Percentiles rank a stretch among this genome's conserved stretches.
These are phyloP conservation scores for Meriones psammophilus DNA, from an alignment of 2,797 vertebrate species.

Conservation along the genomic window DNA sequence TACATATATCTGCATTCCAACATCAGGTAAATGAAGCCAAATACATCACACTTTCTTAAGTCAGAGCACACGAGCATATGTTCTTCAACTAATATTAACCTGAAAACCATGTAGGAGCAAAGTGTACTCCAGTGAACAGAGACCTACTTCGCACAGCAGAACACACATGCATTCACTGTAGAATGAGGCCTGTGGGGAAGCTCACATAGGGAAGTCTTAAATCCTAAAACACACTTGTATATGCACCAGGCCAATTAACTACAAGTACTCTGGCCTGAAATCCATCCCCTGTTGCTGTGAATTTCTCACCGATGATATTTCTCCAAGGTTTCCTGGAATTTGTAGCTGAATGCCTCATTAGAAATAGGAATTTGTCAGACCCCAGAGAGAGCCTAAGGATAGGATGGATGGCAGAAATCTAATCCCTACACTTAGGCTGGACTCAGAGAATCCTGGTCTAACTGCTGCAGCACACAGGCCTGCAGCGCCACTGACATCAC, in stretches of 20 bases:
- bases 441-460: not conserved
- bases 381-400: not conserved
- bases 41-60: constrained; percentile 39
- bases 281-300: not conserved
- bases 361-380: constrained; percentile 22
- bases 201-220: constrained; percentile 41
- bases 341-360: constrained; percentile 60
- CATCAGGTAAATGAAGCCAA: constrained; percentile 27
- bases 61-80: not conserved
- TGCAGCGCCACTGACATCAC: not conserved
- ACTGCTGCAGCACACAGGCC: not conserved
- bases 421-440: not conserved
- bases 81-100: constrained; percentile 39
- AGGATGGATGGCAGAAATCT: constrained; percentile 43
- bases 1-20: not conserved
- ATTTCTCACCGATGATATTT: constrained; percentile 27
- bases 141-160: not conserved
- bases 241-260: constrained; percentile 29
- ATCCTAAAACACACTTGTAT: constrained; percentile 57
- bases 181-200: not conserved
- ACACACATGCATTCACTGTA: not conserved
- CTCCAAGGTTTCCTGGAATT: constrained; percentile 50
- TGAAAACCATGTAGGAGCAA: constrained; percentile 12
- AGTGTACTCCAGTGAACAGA: not conserved
- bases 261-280: constrained; percentile 63